A percentile compares a stretch with the other conserved stretches of the same genome.
phyloP scores from a whole-genome alignment of 2,888 invertebrate genomes.

The Protophormia terraenovae region DNA sequence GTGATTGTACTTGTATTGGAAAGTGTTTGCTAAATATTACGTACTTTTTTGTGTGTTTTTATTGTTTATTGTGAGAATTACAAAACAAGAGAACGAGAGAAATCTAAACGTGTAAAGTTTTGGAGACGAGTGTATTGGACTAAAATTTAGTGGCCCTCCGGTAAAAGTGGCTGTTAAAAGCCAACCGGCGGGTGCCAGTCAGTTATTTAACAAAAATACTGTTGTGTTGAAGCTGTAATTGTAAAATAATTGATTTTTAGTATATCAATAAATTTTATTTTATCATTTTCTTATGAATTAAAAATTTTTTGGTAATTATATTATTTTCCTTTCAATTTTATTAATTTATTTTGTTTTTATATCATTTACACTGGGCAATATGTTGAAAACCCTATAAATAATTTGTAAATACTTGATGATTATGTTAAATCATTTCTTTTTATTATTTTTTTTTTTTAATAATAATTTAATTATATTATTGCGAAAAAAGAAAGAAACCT shows the following conservation, averaged over 20 bases:
- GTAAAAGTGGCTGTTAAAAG: slow-evolving; percentile 44
- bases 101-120: background rate
- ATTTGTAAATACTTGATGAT: slow-evolving; percentile 8
- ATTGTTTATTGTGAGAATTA: background rate
- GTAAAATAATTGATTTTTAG: background rate
- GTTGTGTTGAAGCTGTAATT: background rate
- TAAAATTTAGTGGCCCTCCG: slow-evolving; percentile 34
- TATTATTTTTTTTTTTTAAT: background rate
- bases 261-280: background rate
- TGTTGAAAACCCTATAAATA: slow-evolving; percentile 34
- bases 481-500: slow-evolving; percentile 24
- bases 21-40: slow-evolving; percentile 4
- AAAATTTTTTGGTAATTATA: slow-evolving; percentile 49
- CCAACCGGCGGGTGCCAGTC: slow-evolving; percentile 47
- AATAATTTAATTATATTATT: background rate
- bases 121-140: slow-evolving; percentile 11
- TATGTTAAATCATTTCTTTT: slow-evolving; percentile 17
- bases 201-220: slow-evolving; percentile 3
- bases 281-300: background rate
- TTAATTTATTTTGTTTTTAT: background rate
- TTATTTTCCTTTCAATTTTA: background rate
- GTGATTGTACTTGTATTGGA: background rate
- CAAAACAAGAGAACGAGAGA: background rate
- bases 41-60: background rate
- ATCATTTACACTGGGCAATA: slow-evolving; percentile 8